Evolutionary conservation across 53 echinoderm and acorn worm genomes (phyloP).

Genomic region (Luidia sarsii): DNA sequence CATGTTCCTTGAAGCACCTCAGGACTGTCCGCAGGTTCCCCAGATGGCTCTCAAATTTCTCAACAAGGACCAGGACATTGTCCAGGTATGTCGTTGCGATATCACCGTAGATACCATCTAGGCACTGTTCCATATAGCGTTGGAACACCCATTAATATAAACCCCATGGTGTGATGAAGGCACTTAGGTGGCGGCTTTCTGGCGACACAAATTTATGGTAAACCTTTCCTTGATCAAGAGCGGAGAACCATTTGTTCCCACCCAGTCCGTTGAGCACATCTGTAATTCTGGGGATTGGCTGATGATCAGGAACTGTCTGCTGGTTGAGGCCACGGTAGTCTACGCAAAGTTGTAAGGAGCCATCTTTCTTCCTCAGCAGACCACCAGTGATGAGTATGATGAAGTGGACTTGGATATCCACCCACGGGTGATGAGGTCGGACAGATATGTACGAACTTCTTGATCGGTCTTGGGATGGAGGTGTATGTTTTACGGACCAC

Average conservation of each 20-base stretch:
- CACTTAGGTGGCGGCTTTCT: constrained; percentile 48
- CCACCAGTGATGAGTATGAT: constrained; percentile 57
- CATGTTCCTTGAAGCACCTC: constrained; percentile 51
- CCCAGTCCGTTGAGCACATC: constrained; percentile 44
- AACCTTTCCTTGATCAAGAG: constrained; percentile 27
- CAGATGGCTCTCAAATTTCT: constrained; percentile 57
- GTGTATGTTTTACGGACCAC: constrained; percentile 55
- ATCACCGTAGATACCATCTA: constrained; percentile 42
- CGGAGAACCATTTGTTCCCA: constrained; percentile 44
- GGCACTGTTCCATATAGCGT: constrained; percentile 56
- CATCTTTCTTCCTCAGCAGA: constrained; percentile 62
- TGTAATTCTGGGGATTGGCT: constrained; percentile 11
- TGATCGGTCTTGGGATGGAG: constrained; percentile 47
- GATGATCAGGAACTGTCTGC: constrained; percentile 30
- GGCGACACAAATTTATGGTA: too few relatives aligned
- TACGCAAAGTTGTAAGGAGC: constrained; percentile 33
- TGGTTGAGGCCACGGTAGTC: constrained; percentile 3
- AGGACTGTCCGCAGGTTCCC: constrained; percentile 46
- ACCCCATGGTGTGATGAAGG: constrained; percentile 84
- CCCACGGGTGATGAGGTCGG: constrained; percentile 51
- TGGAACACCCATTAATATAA: constrained; percentile 73
- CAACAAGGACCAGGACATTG: constrained; percentile 57
- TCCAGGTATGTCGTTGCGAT: constrained; percentile 58
- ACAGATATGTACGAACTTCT: constrained; percentile 56
- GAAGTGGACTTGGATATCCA: constrained; percentile 56